Base-by-base conservation (phyloP, 2,888 invertebrate species). In the Tromatobia lineatoria region DNA sequence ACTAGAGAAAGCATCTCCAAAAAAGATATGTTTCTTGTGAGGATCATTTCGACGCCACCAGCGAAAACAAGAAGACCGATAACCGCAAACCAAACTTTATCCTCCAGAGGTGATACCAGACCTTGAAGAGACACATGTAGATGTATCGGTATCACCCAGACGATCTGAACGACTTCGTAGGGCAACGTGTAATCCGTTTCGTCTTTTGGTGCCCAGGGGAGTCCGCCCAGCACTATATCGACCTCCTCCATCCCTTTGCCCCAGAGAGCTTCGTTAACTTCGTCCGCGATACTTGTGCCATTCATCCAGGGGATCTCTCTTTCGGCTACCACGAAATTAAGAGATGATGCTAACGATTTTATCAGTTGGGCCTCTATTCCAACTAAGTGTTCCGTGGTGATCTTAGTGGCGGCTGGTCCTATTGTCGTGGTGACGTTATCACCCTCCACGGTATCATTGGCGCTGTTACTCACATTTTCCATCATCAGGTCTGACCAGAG, bases 31-130 rank as follows among this genome's bases (percentile, higher is more conserved):
- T 91, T 89, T 2, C 73, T 85, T 0, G 88, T 84, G 1, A 91
- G 6, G 1, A 91, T 52, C 1, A 83, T 59, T 47, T 88, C 89
- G 2, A 91, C 64, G 13, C 90, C 0, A 1, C 80, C 86, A 0
- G 89, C 90, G 1, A 89, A 76, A 1, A 91, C 11, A 10, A 93
- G 42, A 1, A 89, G 74, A 1, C 83, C 86, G 0, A 75, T 81
- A 1, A 91, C 82, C 0, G 89, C 89, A 4, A 88, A 80, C 93
- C 93, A 93, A 6, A 93, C 91, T 2, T 76, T 69, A 0, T 25
- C 10, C 0, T 66, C 25, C 3, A 93, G 89, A 3, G 93, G 92
- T 1, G 89, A 71, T 4, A 93, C 76, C 2, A 93, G 76, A 15
- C 92, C 92, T 4, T 80, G 66, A 4, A 91, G 64, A 1, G 91